Conservation (phyloP, 2,888 invertebrate species). For the Ochropleura leucogaster region DNA sequence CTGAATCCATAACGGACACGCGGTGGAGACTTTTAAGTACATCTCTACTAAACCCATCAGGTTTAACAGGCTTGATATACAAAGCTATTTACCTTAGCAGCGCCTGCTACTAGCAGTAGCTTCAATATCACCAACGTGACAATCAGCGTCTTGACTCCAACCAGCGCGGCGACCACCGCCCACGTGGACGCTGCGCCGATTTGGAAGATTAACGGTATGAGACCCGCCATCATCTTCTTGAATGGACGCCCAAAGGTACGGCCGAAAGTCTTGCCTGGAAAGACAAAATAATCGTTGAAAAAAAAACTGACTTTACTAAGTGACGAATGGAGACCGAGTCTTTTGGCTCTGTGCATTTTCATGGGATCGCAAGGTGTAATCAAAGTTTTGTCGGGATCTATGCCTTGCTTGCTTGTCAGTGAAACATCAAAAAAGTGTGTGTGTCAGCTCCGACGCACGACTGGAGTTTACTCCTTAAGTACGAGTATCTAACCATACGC, state of each 20-base stretch:
- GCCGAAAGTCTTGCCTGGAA: conserved; percentile 65
- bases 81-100: conserved; percentile 79
- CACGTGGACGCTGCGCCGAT: conserved; percentile 87
- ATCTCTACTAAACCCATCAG: too few species aligned
- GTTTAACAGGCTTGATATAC: not conserved
- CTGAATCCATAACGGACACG: too few species aligned
- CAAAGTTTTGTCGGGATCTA: too few species aligned
- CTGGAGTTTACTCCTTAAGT: too few species aligned
- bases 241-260: conserved; percentile 87
- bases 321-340: too few species aligned
- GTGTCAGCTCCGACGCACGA: too few species aligned
- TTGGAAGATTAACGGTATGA: conserved; percentile 86
- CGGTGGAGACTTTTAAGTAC: not conserved
- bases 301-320: too few species aligned
- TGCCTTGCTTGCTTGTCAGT: too few species aligned
- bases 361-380: too few species aligned
- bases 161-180: conserved; percentile 86
- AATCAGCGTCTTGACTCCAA: conserved; percentile 85
- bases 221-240: conserved; percentile 84
- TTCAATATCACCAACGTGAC: conserved; percentile 84
- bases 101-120: conserved; percentile 82
- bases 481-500: too few species aligned
- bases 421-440: too few species aligned
- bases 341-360: too few species aligned
- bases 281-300: not conserved